phyloP scores from a whole-genome alignment of 1,140 invertebrate genomes.

The Delia radicum region DNA sequence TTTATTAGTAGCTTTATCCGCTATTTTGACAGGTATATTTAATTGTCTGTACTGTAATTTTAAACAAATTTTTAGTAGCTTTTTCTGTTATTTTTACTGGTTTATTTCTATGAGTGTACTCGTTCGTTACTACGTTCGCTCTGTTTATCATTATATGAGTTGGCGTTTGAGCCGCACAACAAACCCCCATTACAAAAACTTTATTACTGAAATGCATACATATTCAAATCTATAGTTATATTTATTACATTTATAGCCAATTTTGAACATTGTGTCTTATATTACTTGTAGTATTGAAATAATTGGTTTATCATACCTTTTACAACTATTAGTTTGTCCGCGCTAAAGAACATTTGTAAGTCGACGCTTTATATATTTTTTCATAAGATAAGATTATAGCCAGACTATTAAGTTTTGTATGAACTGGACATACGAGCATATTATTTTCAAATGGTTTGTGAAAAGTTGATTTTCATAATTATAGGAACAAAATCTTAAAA shows the following conservation, averaged over 20 bases:
- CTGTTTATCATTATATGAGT: background rate
- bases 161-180: background rate
- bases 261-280: background rate
- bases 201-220: too few species aligned
- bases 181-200: too few species aligned
- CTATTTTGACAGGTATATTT: too few species aligned
- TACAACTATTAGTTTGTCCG: background rate
- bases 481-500: too few species aligned
- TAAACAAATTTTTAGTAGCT: too few species aligned
- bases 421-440: background rate
- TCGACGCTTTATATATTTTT: background rate
- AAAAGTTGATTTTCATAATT: too few species aligned
- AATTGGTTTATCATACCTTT: background rate
- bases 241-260: background rate
- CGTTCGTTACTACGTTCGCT: too few species aligned
- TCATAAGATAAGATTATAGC: background rate
- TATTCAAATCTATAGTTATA: background rate
- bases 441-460: background rate
- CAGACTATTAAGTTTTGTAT: background rate
- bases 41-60: too few species aligned
- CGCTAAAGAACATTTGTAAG: background rate
- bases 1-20: too few species aligned
- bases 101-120: too few species aligned
- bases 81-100: too few species aligned
- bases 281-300: background rate